Base-by-base conservation (phyloP, 2,113 vertebrate genomes). In the Sclerurus mexicanus region DNA sequence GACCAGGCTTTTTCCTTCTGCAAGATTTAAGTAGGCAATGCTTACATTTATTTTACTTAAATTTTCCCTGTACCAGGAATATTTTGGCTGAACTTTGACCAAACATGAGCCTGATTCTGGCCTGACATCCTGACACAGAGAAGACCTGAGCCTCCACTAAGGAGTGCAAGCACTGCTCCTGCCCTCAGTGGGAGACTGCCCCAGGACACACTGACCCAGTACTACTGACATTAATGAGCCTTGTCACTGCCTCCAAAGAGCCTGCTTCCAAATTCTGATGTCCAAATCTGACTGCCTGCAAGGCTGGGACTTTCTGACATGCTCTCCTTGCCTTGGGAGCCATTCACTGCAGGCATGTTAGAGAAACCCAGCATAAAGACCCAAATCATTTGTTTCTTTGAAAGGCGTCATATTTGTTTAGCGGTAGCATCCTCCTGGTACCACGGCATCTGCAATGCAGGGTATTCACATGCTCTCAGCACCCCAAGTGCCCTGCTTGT, bases 1-100 rank as follows among this genome's bases (percentile, higher is more conserved):
- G 93, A 96, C 59, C 33, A 72, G 20, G 6, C n/a, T 79, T 90
- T 92, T 84, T 72, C 76, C 40, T 90, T 30, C 69, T 42, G 64
- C 74, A 55, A 77, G 64, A 85, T 93, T 93, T 80, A 94, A 82
- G 62, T 10, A 49, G 59, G 56, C 1, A 15, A 71, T 67, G 49
- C 58, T 31, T 2, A 59, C 21, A 42, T 63, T 63, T 77, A 33
- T 24, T 84, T 89, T 56, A 35, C 22, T 49, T 63, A 76, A 40
- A 20, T 78, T 87, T 71, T 56, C 19, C 21, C 37, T n/a, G 46
- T 52, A 84, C 10, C 17, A 44, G 46, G 27, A 90, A 63, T 80
- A 59, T 81, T 80, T 84, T 75, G 56, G 30, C 10, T 39, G 75
- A 89, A 27, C 25, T 72, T 74, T 66, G 64, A 40, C 15, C 35